Conservation (phyloP, 2,888 invertebrate species). For the Sclerodermus sp. region DNA sequence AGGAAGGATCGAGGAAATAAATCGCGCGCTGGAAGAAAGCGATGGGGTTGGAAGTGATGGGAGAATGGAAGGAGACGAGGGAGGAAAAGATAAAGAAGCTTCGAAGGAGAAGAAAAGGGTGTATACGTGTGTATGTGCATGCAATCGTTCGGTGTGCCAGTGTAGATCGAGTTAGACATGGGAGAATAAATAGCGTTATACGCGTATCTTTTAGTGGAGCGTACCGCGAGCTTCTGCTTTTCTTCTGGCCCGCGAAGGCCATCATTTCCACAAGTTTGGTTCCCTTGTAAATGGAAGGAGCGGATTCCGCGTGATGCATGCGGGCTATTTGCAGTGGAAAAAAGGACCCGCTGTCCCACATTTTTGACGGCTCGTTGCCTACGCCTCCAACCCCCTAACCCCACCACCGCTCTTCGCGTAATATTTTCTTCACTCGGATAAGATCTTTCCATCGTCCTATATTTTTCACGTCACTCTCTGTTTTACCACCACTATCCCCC, state of each 20-base stretch:
- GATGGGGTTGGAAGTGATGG: constrained; percentile 17
- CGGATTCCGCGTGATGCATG: constrained; percentile 34
- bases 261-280: constrained; percentile 35
- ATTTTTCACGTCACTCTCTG: no score
- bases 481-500: no score
- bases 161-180: constrained; percentile 1
- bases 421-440: no score
- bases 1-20: constrained; percentile 27
- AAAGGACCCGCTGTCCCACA: constrained; percentile 30
- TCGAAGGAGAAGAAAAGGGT: neutral
- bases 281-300: constrained; percentile 35
- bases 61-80: constrained; percentile 15
- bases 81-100: constrained; percentile 15
- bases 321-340: constrained; percentile 39
- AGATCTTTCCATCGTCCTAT: no score
- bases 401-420: no score
- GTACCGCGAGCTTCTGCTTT: constrained; percentile 21
- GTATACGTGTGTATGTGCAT: constrained; percentile 8
- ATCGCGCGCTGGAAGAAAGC: constrained; percentile 14
- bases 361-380: constrained; percentile 36
- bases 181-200: constrained; percentile 31
- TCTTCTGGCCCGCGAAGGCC: constrained; percentile 30
- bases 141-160: constrained; percentile 2
- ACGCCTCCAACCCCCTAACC: no score
- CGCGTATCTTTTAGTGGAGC: constrained; percentile 25